A percentile compares a stretch with the other conserved stretches of the same genome.
phyloP scores from a whole-genome alignment of 1,140 invertebrate genomes.

The Drosophila insularis region DNA sequence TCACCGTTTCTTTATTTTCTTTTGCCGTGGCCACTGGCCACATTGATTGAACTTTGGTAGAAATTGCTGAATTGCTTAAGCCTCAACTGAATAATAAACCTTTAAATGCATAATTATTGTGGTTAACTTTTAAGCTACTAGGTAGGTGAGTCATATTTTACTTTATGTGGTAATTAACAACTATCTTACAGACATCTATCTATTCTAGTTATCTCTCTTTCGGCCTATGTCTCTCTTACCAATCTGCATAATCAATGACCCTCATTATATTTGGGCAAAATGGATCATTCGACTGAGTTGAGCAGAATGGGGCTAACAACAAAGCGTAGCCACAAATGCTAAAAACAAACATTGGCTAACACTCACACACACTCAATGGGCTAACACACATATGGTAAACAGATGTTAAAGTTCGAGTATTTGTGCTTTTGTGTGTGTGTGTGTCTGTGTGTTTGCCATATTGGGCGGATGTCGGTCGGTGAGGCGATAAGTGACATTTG shows the following conservation, averaged over 20 bases:
- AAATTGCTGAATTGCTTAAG: slow-evolving; percentile 55
- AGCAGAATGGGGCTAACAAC: background rate
- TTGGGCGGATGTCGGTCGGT: slow-evolving; percentile 37
- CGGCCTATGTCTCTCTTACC: too few relatives aligned
- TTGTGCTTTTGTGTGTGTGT: slow-evolving; percentile 18
- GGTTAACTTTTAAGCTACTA: background rate
- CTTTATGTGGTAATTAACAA: slow-evolving; percentile 38
- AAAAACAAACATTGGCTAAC: slow-evolving; percentile 40
- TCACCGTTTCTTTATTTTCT: slow-evolving; percentile 11
- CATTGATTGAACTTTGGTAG: slow-evolving; percentile 50
- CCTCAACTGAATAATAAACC: slow-evolving; percentile 58
- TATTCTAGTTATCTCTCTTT: background rate
- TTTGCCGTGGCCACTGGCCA: slow-evolving; percentile 44
- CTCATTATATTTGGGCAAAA: slow-evolving; percentile 49
- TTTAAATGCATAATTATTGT: slow-evolving; percentile 67
- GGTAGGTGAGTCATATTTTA: slow-evolving; percentile 16
- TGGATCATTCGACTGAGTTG: slow-evolving; percentile 17
- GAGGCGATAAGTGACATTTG: slow-evolving; percentile 74
- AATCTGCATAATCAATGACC: slow-evolving; percentile 49
- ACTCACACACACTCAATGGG: slow-evolving; percentile 21
- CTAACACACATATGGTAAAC: slow-evolving; percentile 57
- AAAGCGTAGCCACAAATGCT: slow-evolving; percentile 36
- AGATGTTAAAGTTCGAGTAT: slow-evolving; percentile 55
- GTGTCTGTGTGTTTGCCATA: slow-evolving; percentile 26
- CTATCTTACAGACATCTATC: background rate